Conservation (phyloP, 2,113 vertebrate genomes). For the Ammospiza nelsoni region DNA sequence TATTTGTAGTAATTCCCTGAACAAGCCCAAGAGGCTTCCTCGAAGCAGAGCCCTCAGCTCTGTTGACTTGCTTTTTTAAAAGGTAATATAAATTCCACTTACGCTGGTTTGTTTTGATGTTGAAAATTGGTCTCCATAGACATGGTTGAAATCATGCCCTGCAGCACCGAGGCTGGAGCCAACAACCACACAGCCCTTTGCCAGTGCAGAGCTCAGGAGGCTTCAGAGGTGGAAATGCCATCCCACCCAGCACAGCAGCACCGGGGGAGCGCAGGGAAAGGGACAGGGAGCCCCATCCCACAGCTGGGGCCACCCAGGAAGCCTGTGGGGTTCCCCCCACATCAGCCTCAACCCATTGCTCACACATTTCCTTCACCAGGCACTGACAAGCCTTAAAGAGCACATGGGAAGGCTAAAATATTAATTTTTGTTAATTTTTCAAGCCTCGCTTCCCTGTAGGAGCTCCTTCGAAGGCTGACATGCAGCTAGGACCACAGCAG, state of each 20-base stretch:
- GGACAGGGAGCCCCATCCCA: not conserved
- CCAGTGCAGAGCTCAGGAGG: conserved; percentile 65
- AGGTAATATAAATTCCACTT: conserved; percentile 75
- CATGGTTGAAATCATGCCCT: conserved; percentile 77
- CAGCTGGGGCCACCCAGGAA: not conserved
- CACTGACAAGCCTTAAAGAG: not conserved
- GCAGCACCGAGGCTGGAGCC: conserved; percentile 47
- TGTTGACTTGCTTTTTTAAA: conserved; percentile 76
- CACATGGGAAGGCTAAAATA: not conserved
- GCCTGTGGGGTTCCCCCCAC: fast-evolving
- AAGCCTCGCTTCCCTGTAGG: not conserved
- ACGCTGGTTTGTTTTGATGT: conserved; percentile 79
- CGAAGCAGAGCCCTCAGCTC: conserved; percentile 64
- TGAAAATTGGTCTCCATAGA: conserved; percentile 82
- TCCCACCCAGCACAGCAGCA: not conserved
- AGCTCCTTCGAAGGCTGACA: not conserved
- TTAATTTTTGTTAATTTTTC: not conserved
- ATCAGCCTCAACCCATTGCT: not conserved
- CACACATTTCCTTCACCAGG: not conserved
- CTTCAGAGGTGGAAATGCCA: conserved; percentile 68
- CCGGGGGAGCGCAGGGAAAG: not conserved
- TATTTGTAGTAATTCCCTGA: conserved; percentile 49
- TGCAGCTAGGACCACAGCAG: not conserved
- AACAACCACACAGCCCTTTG: conserved; percentile 72
- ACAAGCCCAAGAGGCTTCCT: conserved; percentile 56